Conservation (phyloP, 2,113 vertebrate genomes). For the Pterocles orientalis region DNA sequence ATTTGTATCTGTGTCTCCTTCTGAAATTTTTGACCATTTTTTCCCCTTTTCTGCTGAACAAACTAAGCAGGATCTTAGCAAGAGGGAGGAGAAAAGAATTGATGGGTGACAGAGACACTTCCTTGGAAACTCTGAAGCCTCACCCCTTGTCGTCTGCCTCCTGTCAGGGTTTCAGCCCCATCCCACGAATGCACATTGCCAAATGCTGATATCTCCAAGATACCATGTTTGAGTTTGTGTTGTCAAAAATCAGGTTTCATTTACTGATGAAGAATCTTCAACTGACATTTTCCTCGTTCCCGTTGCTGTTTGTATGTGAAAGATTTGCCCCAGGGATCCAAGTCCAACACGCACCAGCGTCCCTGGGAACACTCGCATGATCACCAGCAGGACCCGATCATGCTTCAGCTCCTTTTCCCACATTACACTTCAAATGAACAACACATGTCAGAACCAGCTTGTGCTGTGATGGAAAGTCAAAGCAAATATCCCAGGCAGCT, state of each 20-base stretch:
- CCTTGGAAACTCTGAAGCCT: not conserved
- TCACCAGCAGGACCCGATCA: not conserved
- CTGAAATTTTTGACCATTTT: not conserved
- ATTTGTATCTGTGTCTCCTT: not conserved
- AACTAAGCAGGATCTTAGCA: not conserved
- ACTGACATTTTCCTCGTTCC: not conserved
- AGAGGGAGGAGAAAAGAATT: not conserved
- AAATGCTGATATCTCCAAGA: not conserved
- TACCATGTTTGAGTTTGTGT: not conserved
- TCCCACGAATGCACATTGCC: not conserved
- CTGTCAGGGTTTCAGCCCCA: not conserved
- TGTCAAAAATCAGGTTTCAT: not conserved
- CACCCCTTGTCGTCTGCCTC: not conserved
- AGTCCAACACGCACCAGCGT: not conserved
- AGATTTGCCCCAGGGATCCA: not conserved
- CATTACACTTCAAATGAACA: not conserved
- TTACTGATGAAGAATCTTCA: not conserved
- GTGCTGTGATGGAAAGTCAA: not conserved
- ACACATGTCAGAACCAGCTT: not conserved
- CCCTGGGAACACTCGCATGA: not conserved
- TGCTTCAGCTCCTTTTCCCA: not conserved
- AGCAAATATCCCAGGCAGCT: not conserved
- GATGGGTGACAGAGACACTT: not conserved
- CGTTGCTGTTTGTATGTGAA: not conserved
- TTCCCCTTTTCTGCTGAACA: not conserved